Evolutionary conservation across 2,113 vertebrate genomes (phyloP), one percentile per base, ranked within the genome.

Genomic region (Tringa solitaria): DNA sequence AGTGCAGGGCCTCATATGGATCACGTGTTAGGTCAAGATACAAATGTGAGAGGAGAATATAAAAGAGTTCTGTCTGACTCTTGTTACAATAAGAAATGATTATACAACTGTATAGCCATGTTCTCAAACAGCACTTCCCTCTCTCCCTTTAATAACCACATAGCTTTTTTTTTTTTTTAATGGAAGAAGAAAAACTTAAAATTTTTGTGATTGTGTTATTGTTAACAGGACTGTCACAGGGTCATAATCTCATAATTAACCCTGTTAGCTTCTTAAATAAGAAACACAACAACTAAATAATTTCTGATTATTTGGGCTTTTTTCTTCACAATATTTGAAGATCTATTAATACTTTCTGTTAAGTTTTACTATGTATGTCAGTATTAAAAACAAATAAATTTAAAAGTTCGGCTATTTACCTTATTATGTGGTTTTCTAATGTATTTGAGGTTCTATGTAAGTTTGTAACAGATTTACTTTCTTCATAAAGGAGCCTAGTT

Each of bases 11-110:
- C 73, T 92, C 92, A 37, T 2, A 51, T 21, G 78, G 93, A 94
- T 96, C 94, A 56, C 28, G 3, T 65, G 41, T 43, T 93, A 73
- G 81, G 88, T 95, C 88, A 95, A 59, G 70, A 87, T 67, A 94
- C 69, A 81, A 95, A 53, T 60, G 37, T 35, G 57, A 95, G 53
- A 90, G 41, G 64, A 92, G 76, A 97, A 94, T 87, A 84, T 33
- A 46, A 86, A 89, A 80, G 63, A 74, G 60, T 27, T 92, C 64
- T 81, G 30, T 61, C 45, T 39, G 35, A 75, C 41, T 57, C 59
- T 10, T 63, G 51, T 54, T 46, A 43, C 28, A 87, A 64, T n/a
- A 73, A 79, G 77, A 94, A 79, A 65, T 67, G 30, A 60, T 74
- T 41, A 53, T 17, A 83, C 79, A 60, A 27, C 37, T 28, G 19